A percentile compares a stretch with the other conserved stretches of the same genome.
phyloP scores from a whole-genome alignment of 2,797 vertebrate genomes.

The Myotis vivesi region DNA sequence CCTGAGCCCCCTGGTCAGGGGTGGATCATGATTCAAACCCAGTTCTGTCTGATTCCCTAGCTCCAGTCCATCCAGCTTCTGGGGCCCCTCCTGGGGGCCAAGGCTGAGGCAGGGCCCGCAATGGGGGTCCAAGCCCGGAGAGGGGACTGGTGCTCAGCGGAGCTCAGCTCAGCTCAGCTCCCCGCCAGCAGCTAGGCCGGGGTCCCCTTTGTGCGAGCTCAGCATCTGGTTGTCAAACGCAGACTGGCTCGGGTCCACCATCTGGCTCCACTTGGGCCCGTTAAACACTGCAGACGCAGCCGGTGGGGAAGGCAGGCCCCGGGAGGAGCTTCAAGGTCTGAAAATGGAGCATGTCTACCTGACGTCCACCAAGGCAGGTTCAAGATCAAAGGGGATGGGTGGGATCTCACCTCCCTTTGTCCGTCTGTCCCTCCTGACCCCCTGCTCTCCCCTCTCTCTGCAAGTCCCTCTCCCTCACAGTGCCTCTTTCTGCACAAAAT shows the following conservation, averaged over 20 bases:
- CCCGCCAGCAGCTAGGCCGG: background rate
- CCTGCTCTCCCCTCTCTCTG: background rate
- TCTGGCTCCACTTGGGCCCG: conserved; percentile 78
- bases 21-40: background rate
- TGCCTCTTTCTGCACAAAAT: background rate
- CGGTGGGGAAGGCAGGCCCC: conserved; percentile 72
- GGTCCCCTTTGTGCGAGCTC: conserved; percentile 77
- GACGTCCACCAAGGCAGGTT: conserved; percentile 24
- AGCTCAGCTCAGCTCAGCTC: background rate
- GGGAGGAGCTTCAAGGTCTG: conserved; percentile 69
- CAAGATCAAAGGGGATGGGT: background rate
- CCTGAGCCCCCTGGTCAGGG: background rate
- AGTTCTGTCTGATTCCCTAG: background rate
- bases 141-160: background rate
- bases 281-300: conserved; percentile 64
- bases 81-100: rapidly evolving
- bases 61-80: background rate
- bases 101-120: background rate
- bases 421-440: too few relatives aligned
- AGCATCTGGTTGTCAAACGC: conserved; percentile 81
- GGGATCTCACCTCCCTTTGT: too few relatives aligned
- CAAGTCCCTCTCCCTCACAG: background rate
- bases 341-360: conserved; percentile 75
- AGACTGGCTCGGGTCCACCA: conserved; percentile 72
- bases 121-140: background rate